Evolutionary conservation across 2,113 vertebrate genomes (phyloP), one percentile per base, ranked within the genome.

Genomic region (Vicugna pacos): DNA sequence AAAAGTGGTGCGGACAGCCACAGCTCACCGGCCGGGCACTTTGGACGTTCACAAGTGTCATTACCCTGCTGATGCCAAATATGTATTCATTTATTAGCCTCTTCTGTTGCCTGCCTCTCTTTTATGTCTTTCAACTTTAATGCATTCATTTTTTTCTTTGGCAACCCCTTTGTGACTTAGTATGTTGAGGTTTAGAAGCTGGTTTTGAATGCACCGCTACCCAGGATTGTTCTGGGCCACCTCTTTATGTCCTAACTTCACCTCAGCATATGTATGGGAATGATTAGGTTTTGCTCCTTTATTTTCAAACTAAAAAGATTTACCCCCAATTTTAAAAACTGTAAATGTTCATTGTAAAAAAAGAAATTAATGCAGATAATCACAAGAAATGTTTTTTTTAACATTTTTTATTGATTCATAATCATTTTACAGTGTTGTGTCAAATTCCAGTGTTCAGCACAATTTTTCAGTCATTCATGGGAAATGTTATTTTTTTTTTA

Each of bases 1-100:
- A 9, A 86, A 95, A 56, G 52, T 16, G n/a, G 58, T 26, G 30
- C 10, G 7, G 67, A 48, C 35, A 91, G 67, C 72, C 80, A 50
- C n/a, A 48, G 56, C 62, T 67, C 82, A 32, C 12, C 58, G 32
- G 48, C 50, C 6, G 92, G 82, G 80, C 94, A 95, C 94, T 98
- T 97, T 54, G 50, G 65, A 84, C 35, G 0, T 56, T 95, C 15
- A 26, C 89, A 96, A 93, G 89, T 94, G 85, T 95, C 94, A 89
- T 67, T 3, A 30, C 35, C 83, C 83, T 10, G 12, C 70, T 11
- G n/a, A 19, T n/a, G 19, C 22, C 69, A 32, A 65, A 54, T 46
- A 50, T 48, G 46, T 94, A 72, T 92, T 79, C 30, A 96, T 95
- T 69, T 83, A 79, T 82, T 62, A 76, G 20, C 56, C 58, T 77